Base-by-base conservation (phyloP, 2,888 invertebrate genomes). In the Drosophila suboccidentalis region DNA sequence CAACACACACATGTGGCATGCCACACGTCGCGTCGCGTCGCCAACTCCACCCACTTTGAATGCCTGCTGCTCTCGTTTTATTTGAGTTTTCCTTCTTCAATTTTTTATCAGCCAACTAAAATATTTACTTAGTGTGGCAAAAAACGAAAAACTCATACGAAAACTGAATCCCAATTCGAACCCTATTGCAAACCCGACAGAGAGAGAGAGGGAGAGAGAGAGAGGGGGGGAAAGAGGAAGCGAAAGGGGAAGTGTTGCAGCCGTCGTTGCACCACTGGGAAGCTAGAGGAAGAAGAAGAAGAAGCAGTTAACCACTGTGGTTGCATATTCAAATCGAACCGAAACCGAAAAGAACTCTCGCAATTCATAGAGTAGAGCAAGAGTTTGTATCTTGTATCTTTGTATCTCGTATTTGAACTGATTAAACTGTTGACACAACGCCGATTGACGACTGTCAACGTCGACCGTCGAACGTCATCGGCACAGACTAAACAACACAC, bases 371-470 rank as follows among this genome's bases (percentile, higher is more conserved):
- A 36, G 38, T 11, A 11, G 29, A 15, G 29, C 15, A 11, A 38
- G 38, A 38, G 38, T 19, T 49, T 53, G 39, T 43, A 59, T 60
- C 50, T 59, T 78, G 76, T 71, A 59, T 68, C 68, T 67, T 67
- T 67, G 60, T 89, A 72, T 75, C 80, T 80, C 50, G 19, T 80
- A 78, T 84, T 84, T 89, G 89, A 89, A 78, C 84, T 84, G 84
- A 84, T 84, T 84, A 84, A 87, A 82, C 61, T 84, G 75, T 85
- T 85, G 85, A 87, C 82, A 81, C 79, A 87, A 67, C 71, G 54
- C 64, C 68, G 78, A 81, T 79, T 70, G 73, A 58, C 79, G 65
- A 75, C 63, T 19, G 72, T 63, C 44, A 54, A 43, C 38, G 19
- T 51, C 26, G 57, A 72, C 26, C 60, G 57, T 17, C 15, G 60